Evolutionary conservation across 2,888 invertebrate species (phyloP), one percentile per base, ranked within the genome.

Genomic region (Cephus sareptanus): DNA sequence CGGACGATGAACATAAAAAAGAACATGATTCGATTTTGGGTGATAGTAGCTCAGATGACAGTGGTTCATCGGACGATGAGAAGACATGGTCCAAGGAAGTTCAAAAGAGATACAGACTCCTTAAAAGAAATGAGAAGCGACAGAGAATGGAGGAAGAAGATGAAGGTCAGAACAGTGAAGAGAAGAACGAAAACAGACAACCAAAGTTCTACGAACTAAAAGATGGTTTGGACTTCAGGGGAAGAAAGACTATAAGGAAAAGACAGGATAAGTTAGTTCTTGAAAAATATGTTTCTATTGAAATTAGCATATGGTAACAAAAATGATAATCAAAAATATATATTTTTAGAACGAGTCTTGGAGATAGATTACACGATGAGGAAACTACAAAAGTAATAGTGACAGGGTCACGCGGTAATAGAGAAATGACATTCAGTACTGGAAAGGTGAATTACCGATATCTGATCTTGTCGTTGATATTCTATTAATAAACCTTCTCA

Each of bases 61-160:
- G 85, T 69, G 23, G 56, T 23, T 94, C 96, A 89, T 97, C 97
- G 1, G 97, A 97, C 84, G 97, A 97, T 89, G 96, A 97, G 77
- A 94, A 94, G 80, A 93, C 94, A 9, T 97, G 96, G 96, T 94
- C 94, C 0, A 95, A 95, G 87, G 96, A 97, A 92, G 94, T 97
- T 79, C 96, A 96, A 87, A 95, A 95, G 87, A 95, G 96, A 87
- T 95, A 96, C 88, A 93, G 93, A 86, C 92, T 94, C n/a, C 93
- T 95, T 30, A 93, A 95, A 89, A 86, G 93, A 89, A 93, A 94
- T 90, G 89, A 93, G 87, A 87, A 92, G 90, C 76, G 91, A 86
- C 88, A 89, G 85, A 87, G 92, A 83, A 90, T 86, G 81, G 91
- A 85, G 85, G 91, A 89, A 83, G 88, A 91, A 30, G 89, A 92